Base-by-base conservation (phyloP, 2,113 vertebrate genomes). In the Clarias macrocephalus region DNA sequence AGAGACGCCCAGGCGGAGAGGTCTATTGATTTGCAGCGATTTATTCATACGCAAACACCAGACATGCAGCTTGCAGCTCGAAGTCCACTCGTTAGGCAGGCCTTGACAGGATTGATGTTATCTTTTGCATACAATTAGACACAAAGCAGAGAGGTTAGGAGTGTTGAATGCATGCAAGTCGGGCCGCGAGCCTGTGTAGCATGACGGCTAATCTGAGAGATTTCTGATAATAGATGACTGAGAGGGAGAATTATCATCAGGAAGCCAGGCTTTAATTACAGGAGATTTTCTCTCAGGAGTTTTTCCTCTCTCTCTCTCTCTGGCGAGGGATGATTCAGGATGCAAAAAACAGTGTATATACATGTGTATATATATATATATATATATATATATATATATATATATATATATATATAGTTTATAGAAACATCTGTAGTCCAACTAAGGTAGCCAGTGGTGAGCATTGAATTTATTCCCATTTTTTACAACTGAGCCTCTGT, bases 91-190 rank as follows among this genome's bases (percentile, higher is more conserved):
- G 86, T 72, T 80, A 83, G 86, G 88, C 84, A 90, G 89, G 89
- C 89, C 91, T 91, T 52, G 86, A 93, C 90, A 86, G 88, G 70
- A 90, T 83, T 85, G 89, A 91, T 89, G 86, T 85, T 89, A 91
- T 93, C 91, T 93, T 94, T 94, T 92, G 92, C 83, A 62, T 90
- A 89, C 91, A 90, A 93, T 95, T 94, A 93, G 86, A 91, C 90
- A 87, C 88, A 87, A 87, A 85, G 83, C 30, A 89, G 87, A 93
- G 94, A 94, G 93, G 94, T 94, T 93, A 94, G 72, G 86, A 87
- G 88, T 89, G 73, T 91, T 91, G 66, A 62, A 84, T 89, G 89
- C 90, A 92, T 90, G 91, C 90, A 84, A 86, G 86, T 93, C 94
- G 93, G 93, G 92, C 93, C 91, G 54, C 92, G 89, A 87, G 81